These are phyloP conservation scores for Channallabes apus DNA, from an alignment of 2,797 vertebrate genomes.

Conservation along the genomic window DNA sequence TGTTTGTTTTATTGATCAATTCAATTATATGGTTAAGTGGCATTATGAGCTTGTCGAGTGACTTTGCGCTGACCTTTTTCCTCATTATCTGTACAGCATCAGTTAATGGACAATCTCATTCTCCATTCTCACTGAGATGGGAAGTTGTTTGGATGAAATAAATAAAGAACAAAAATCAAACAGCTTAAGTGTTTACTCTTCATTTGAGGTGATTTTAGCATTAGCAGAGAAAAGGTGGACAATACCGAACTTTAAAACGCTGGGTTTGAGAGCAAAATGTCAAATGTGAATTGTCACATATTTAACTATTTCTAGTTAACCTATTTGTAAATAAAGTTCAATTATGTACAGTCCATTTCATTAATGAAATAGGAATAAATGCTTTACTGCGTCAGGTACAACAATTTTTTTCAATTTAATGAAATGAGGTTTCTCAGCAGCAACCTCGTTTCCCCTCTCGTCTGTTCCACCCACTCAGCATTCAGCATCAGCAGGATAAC, in stretches of 20 bases:
- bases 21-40: conserved; percentile 20
- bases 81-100: conserved; percentile 17
- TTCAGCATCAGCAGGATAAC: too few species aligned
- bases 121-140: neutral
- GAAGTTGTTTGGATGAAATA: conserved; percentile 18
- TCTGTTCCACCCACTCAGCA: too few species aligned
- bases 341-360: too few species aligned
- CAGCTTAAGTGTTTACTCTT: conserved; percentile 12
- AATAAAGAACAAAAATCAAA: too few species aligned
- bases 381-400: too few species aligned
- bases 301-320: too few species aligned
- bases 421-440: too few species aligned
- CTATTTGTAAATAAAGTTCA: too few species aligned
- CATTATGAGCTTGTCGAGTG: conserved; percentile 8
- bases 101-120: conserved; percentile 27
- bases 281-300: neutral
- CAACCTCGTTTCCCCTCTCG: too few species aligned
- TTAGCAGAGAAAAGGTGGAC: neutral
- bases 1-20: conserved; percentile 15
- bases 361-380: too few species aligned
- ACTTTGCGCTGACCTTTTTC: conserved; percentile 24
- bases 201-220: neutral
- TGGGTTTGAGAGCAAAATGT: neutral
- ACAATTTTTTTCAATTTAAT: too few species aligned
- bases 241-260: neutral